Evolutionary conservation across 2,888 invertebrate genomes (phyloP).

Genomic region (Macaria notata): DNA sequence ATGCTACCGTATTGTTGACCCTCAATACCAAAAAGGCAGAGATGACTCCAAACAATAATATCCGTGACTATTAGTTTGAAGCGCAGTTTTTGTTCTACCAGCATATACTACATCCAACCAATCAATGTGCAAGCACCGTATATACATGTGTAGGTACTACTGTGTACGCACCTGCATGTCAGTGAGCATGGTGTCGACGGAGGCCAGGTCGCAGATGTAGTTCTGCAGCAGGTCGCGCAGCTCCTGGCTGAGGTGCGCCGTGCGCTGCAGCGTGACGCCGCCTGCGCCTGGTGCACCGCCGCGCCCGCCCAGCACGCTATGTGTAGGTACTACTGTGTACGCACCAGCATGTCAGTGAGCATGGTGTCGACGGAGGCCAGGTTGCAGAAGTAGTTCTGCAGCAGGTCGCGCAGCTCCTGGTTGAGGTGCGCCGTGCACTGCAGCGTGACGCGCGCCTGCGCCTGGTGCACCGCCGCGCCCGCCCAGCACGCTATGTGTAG

Average conservation of each 20-base stretch:
- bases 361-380: slow-evolving; percentile 80
- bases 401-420: slow-evolving; percentile 60
- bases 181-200: slow-evolving; percentile 81
- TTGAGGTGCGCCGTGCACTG: slow-evolving; percentile 71
- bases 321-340: too few species aligned
- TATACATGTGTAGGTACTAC: too few species aligned
- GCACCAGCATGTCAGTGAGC: slow-evolving; percentile 53
- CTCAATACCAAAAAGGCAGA: too few species aligned
- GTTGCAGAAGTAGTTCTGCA: slow-evolving; percentile 80
- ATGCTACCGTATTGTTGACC: too few species aligned
- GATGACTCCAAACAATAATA: too few species aligned
- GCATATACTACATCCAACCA: too few species aligned
- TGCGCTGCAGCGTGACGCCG: slow-evolving; percentile 66
- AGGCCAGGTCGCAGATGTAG: slow-evolving; percentile 81
- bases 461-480: slow-evolving; percentile 76
- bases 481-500: slow-evolving; percentile 62
- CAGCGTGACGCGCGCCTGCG: slow-evolving; percentile 64
- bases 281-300: slow-evolving; percentile 74
- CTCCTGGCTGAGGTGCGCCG: slow-evolving; percentile 68
- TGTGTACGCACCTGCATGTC: too few species aligned
- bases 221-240: slow-evolving; percentile 62
- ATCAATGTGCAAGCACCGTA: too few species aligned
- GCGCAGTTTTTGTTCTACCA: too few species aligned
- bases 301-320: slow-evolving; percentile 79
- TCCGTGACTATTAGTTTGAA: too few species aligned